A percentile compares a stretch with the other conserved stretches of the same genome.
These are phyloP conservation scores for Drosophila orena DNA, from an alignment of 1,140 invertebrate genomes.

Conservation along the genomic window DNA sequence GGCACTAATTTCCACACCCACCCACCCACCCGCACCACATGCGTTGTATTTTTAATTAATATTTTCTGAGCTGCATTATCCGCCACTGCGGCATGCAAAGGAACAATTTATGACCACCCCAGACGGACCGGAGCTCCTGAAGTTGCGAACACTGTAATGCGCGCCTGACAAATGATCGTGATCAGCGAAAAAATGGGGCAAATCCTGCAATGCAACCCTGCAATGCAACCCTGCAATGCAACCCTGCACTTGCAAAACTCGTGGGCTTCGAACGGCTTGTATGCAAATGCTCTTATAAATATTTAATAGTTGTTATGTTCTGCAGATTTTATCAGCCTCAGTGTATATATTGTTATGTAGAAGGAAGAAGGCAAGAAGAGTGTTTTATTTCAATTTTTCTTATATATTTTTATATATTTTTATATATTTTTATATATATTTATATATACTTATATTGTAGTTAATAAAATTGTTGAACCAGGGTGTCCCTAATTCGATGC, in stretches of 20 bases:
- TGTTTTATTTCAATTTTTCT: background rate
- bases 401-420: background rate
- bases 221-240: background rate
- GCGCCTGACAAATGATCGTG: constrained; percentile 5
- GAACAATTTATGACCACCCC: constrained; percentile 5
- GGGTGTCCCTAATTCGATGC: background rate
- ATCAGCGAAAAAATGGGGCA: background rate
- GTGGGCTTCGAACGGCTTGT: no score
- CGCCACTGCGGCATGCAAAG: constrained; percentile 8
- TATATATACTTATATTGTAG: background rate
- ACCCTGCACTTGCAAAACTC: background rate
- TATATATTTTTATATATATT: no score
- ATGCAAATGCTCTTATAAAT: background rate
- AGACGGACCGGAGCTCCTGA: background rate
- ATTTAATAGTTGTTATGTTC: no score
- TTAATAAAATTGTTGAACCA: background rate
- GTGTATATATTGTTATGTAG: background rate
- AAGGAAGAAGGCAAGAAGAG: no score
- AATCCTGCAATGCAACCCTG: background rate
- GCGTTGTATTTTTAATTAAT: constrained; percentile 71
- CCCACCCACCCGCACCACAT: background rate
- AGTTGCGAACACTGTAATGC: constrained; percentile 3
- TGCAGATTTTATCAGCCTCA: no score
- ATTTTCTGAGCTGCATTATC: constrained; percentile 46
- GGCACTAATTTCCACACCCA: constrained; percentile 13